Base-by-base conservation (phyloP, 2,113 vertebrate species). In the Mixornis gularis region DNA sequence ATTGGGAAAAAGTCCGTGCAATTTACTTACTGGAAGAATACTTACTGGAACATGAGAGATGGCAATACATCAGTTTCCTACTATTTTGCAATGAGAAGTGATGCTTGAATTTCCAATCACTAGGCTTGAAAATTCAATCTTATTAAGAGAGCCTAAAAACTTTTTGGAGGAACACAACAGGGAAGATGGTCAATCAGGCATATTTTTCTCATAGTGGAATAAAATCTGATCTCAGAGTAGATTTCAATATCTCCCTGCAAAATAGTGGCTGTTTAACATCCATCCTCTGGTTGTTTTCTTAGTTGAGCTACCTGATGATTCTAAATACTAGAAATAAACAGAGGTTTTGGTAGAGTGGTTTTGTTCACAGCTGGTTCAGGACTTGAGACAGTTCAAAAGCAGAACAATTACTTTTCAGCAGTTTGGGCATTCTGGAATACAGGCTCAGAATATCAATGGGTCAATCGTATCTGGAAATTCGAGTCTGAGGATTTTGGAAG, bases 361-460 rank as follows among this genome's bases (percentile, higher is more conserved):
- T 69, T 79, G 11, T 69, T 79, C 30, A 34, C 12, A 73, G 24
- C 3, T 12, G 21, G 24, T 41, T 85, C n/a, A 87, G 21, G 7
- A 18, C 8, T 48, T 36, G 40, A 72, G 41, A 43, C 13, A 53
- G 25, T 36, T 84, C 2, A 4, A 53, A 81, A 74, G 26, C 22
- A 63, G 26, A 82, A 20, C 6, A 70, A 40, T 41, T 73, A 38
- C 34, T 51, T 92, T 32, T 52, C 29, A 58, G 41, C 17, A 51
- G 38, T 46, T 66, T 0, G 0, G 29, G 12, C 22, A 58, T 34
- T 87, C 56, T 51, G 38, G 69, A 87, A 74, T 4, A 2, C 12
- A 70, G n/a, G 5, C 3, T 66, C 1, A 44, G 11, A 46, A 18
- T 26, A 32, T 51, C 62, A 85, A 85, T 85, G 18, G 7, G 12